Evolutionary conservation across 2,888 invertebrate genomes (phyloP), one percentile per base, ranked within the genome.

Genomic region (Perdita meconis): DNA sequence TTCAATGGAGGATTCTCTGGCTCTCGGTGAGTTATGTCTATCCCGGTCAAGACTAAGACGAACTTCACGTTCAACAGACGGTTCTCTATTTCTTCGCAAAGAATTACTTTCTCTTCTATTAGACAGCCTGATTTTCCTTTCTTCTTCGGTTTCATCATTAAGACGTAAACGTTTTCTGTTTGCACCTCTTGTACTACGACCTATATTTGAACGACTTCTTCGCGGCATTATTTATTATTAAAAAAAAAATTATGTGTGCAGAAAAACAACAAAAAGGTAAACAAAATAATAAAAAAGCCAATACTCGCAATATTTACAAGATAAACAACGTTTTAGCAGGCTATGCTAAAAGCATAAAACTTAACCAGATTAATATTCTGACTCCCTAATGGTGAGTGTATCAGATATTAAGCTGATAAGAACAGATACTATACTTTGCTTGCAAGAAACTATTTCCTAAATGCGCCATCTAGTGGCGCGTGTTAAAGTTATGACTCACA

Each of bases 201-300:
- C n/a, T 40, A 40, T 40, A 13, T 40, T n/a, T 40, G 13, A 30
- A 30, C 30, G 30, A 30, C 30, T 30, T 30, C 30, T 30, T 30
- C 30, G 30, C 30, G 30, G 30, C 30, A 30, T 30, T 30, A 30
- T 30, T 30, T 30, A 30, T 53, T 26, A 19, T 65, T 4, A 55
- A 16, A 16, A 30, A n/a, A 47, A n/a, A 47, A 19, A n/a, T n/a
- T n/a, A n/a, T 47, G 34, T 59, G 42, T 13, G 2, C 16, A 47
- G 24, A 50, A 26, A 56, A 34, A 34, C 24, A 53, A 19, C 30
- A 5, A 44, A 26, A 64, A 10, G 59, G n/a, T 0, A 34, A 26
- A 10, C n/a, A 30, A 56, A 5, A 60, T 47, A 13, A 16, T 56
- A 42, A 22, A 38, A 13, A 42, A 51, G 47, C 47, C 57, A 40